Evolutionary conservation across 2,888 invertebrate species (phyloP), one percentile per base, ranked within the genome.

Genomic region (Eudemis profundana): DNA sequence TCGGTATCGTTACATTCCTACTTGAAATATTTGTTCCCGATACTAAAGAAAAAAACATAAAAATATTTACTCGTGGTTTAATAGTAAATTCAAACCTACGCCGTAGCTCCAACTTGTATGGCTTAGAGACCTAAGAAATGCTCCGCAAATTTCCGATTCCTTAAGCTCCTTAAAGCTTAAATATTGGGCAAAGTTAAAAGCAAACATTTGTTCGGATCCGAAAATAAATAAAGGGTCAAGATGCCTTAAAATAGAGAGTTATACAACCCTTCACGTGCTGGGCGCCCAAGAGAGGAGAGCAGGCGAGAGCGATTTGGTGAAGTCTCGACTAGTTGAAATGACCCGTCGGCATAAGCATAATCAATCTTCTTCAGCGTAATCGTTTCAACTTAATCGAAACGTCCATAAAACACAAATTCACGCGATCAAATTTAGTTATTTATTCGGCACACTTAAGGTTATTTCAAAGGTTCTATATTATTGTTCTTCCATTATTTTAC

Each of bases 161-260:
- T 17, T 46, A 54, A 62, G 53, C 62, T 47, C 10, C 61, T 54
- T 49, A 53, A 61, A n/a, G 51, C 36, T 53, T 54, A 40, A 54
- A 54, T 56, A 56, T 63, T 50, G 17, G 49, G 42, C 49, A 15
- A 36, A 49, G 56, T 49, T 50, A 47, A 62, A 62, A 54, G 40
- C 49, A 57, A 57, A 57, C 63, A 29, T 63, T 57, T 56, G 33
- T 50, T 50, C 42, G 29, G 38, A 57, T 57, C 51, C 38, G 19
- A 49, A 59, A 51, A 59, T 63, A 57, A 64, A 64, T 46, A 50
- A 59, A 51, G 56, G 64, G 51, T 64, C 57, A 64, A 63, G 63
- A 42, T 8, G 40, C 12, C 57, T 57, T 50, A 44, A 51, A 59
- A 59, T 51, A 59, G 59, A 44, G 47, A 29, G 56, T 63, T 63